A percentile compares a stretch with the other conserved stretches of the same genome.
These are phyloP conservation scores for Cancer borealis DNA, from an alignment of 2,888 invertebrate genomes.

Conservation along the genomic window DNA sequence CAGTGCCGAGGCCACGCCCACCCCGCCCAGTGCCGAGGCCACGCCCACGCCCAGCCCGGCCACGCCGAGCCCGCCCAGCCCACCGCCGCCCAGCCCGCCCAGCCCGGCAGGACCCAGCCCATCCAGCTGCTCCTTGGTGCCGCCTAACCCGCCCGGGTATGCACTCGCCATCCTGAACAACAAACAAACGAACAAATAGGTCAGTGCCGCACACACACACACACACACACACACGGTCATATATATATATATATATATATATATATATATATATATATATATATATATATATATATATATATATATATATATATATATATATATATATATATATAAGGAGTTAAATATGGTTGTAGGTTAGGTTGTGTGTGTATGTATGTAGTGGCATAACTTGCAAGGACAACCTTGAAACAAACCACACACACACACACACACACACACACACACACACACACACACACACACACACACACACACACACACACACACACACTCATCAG, in stretches of 20 bases:
- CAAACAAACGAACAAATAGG: not conserved
- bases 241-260: constrained; percentile 39
- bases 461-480: constrained; percentile 18
- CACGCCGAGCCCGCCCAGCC: constrained; percentile 64
- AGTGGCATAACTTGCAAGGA: too few relatives aligned
- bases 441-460: not conserved
- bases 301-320: not conserved
- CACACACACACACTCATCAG: not conserved
- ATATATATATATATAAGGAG: constrained; percentile 31
- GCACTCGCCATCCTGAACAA: constrained; percentile 71
- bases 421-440: not conserved
- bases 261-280: not conserved
- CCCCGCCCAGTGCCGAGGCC: constrained; percentile 22
- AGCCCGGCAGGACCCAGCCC: constrained; percentile 66
- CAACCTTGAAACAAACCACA: not conserved
- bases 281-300: constrained; percentile 39
- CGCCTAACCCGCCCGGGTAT: constrained; percentile 68
- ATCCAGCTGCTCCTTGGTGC: constrained; percentile 67
- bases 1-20: constrained; percentile 41
- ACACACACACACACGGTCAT: constrained; percentile 1
- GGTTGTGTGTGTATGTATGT: not conserved
- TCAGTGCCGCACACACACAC: not conserved
- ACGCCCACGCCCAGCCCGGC: constrained; percentile 66
- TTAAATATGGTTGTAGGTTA: not conserved
- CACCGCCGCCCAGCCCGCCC: constrained; percentile 63